Conservation (phyloP, 35 echinoderm and acorn worm species). For the Apostichopus californicus region DNA sequence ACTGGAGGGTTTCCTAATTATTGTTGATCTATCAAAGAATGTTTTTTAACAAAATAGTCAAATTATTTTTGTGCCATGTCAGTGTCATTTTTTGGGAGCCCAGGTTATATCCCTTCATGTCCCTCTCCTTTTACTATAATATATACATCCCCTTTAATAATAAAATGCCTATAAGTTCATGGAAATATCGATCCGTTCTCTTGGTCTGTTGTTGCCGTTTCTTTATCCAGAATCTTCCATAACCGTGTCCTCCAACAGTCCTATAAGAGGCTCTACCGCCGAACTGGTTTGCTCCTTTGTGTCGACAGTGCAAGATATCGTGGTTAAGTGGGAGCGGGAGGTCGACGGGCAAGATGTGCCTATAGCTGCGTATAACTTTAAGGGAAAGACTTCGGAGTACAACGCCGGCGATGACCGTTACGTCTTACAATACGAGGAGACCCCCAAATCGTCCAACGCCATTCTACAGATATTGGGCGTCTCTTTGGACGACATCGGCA, state of each 20-base stretch:
- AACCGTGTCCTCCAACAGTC: slow-evolving; percentile 25
- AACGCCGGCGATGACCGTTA: slow-evolving; percentile 4
- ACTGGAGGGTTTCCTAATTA: too few species aligned
- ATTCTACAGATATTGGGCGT: slow-evolving; percentile 20
- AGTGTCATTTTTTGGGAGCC: too few species aligned
- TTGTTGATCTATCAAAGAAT: too few species aligned
- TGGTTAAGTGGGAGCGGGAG: slow-evolving; percentile 41
- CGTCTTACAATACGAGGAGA: background rate
- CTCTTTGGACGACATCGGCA: slow-evolving; percentile 22
- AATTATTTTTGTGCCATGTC: too few species aligned
- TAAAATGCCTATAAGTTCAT: too few species aligned
- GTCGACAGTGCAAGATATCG: background rate
- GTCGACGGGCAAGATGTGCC: background rate
- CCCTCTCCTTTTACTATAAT: too few species aligned
- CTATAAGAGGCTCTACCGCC: slow-evolving; percentile 6
- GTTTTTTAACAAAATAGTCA: too few species aligned
- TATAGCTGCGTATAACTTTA: slow-evolving; percentile 24
- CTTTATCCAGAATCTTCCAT: background rate
- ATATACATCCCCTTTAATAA: too few species aligned
- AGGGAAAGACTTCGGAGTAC: slow-evolving; percentile 6
- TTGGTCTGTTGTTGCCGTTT: background rate
- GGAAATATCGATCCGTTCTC: too few species aligned
- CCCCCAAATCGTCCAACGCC: background rate
- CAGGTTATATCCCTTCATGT: too few species aligned
- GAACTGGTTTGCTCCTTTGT: slow-evolving; percentile 12